Evolutionary conservation across 2,888 invertebrate species (phyloP), one percentile per base, ranked within the genome.

Genomic region (Frankliniella intonsa): DNA sequence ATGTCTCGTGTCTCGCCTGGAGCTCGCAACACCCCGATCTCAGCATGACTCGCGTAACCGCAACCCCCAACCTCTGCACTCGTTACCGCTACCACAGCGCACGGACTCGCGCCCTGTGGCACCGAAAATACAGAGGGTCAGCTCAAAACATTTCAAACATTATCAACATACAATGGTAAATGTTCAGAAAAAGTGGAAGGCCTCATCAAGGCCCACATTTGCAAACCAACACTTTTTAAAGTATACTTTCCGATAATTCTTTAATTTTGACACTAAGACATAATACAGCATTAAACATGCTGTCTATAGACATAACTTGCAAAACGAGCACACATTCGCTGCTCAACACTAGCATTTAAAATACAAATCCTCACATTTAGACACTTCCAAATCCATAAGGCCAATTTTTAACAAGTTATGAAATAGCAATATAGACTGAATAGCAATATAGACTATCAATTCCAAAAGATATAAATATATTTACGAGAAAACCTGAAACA

Each of bases 11-110:
- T 76, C 69, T 76, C 22, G 69, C 25, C 69, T 25, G 69, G 69
- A 76, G 69, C 69, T 76, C 69, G 69, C 69, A 76, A 76, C 69
- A 69, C 69, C 69, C 69, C 69, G 69, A 76, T 76, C 69, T 76
- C 69, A 76, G 69, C 69, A 76, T 76, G 62, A 76, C 22, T 76
- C 69, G 22, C 69, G 69, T 25, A 76, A 76, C 69, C 69, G 69
- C 69, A 76, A 76, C 69, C 69, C 69, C 69, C 69, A 76, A 25
- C 25, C 69, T 76, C 69, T 25, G 69, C 69, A 76, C 69, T 76
- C 69, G 69, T 76, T 76, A 76, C 69, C 69, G 69, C 69, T 76
- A 76, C 69, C 69, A 76, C 69, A 76, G 69, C 69, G 69, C 69
- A 76, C 69, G 69, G 69, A 25, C 69, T 76, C 69, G 69, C 69